Percentiles rank a stretch among this genome's conserved stretches.
These are phyloP conservation scores for Drosophila mojavensis DNA, from an alignment of 1,140 invertebrate genomes.

Conservation along the genomic window DNA sequence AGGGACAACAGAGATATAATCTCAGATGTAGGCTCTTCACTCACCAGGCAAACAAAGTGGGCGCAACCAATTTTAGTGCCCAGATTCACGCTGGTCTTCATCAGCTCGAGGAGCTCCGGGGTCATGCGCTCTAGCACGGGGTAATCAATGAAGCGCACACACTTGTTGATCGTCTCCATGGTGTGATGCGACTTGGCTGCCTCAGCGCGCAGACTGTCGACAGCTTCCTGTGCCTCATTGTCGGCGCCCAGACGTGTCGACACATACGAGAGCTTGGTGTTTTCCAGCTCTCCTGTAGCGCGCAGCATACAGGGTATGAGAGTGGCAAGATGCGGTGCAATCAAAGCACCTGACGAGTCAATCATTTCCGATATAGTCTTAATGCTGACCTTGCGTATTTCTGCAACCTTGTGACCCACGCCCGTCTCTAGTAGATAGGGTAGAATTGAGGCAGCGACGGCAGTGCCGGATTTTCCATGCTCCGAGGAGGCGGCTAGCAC, in stretches of 20 bases:
- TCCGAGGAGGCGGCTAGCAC: slow-evolving; percentile 90
- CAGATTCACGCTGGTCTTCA: slow-evolving; percentile 91
- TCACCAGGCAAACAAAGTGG: slow-evolving; percentile 92
- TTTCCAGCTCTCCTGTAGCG: slow-evolving; percentile 93
- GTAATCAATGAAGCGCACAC: slow-evolving; percentile 92
- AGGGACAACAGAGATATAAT: too few species aligned
- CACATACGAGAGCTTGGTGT: slow-evolving; percentile 90
- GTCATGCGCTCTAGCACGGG: slow-evolving; percentile 91
- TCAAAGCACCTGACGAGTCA: slow-evolving; percentile 89
- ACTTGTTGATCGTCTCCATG: slow-evolving; percentile 94
- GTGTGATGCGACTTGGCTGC: slow-evolving; percentile 93
- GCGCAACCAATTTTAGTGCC: slow-evolving; percentile 94
- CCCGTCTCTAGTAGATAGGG: slow-evolving; percentile 92
- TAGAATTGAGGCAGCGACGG: slow-evolving; percentile 90
- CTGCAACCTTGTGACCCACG: slow-evolving; percentile 90
- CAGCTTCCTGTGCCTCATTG: slow-evolving; percentile 87
- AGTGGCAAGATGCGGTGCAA: slow-evolving; percentile 91
- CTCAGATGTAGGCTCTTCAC: slow-evolving; percentile 44
- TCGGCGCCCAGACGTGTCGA: slow-evolving; percentile 89
- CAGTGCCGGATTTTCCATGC: slow-evolving; percentile 91
- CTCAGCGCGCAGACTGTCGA: slow-evolving; percentile 91
- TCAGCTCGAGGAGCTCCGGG: slow-evolving; percentile 92
- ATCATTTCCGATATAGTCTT: slow-evolving; percentile 94
- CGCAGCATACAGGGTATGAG: slow-evolving; percentile 93
- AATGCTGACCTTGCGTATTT: slow-evolving; percentile 92